Evolutionary conservation across 2,797 vertebrate species (phyloP).

Genomic region (Picus viridis): DNA sequence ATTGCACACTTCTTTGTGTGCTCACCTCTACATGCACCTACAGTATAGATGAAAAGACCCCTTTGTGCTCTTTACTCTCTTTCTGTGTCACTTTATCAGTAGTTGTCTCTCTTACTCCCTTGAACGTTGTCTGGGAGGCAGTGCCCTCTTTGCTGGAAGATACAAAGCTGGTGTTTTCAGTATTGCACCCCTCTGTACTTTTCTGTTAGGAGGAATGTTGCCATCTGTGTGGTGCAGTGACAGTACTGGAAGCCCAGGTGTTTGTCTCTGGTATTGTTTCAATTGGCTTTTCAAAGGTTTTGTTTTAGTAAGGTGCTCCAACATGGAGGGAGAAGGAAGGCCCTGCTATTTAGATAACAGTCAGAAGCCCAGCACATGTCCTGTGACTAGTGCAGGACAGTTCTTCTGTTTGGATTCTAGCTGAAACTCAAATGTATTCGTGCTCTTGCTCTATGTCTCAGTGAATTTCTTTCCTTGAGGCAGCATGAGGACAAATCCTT

Average conservation of each 20-base stretch:
- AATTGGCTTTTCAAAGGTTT: neutral
- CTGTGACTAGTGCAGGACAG: neutral
- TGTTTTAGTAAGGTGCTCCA: neutral
- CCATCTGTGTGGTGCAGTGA: neutral
- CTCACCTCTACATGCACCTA: fast-evolving
- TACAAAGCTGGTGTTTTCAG: neutral
- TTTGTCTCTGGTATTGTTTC: neutral
- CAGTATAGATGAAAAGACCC: neutral
- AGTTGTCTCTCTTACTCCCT: neutral
- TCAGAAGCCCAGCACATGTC: neutral
- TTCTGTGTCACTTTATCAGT: neutral
- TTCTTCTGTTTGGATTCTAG: neutral
- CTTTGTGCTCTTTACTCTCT: neutral
- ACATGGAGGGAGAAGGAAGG: neutral
- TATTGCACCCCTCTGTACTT: neutral
- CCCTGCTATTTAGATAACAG: neutral
- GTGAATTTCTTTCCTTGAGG: neutral
- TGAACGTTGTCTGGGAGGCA: neutral
- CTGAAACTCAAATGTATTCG: neutral
- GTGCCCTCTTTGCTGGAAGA: neutral
- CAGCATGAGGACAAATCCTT: conserved; percentile 24
- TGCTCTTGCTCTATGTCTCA: neutral
- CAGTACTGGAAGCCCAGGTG: neutral
- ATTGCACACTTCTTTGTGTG: neutral
- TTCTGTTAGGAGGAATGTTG: neutral